A percentile compares a stretch with the other conserved stretches of the same genome.
Conservation (phyloP, 2,888 invertebrate species). For the Calephelis perditalis region DNA sequence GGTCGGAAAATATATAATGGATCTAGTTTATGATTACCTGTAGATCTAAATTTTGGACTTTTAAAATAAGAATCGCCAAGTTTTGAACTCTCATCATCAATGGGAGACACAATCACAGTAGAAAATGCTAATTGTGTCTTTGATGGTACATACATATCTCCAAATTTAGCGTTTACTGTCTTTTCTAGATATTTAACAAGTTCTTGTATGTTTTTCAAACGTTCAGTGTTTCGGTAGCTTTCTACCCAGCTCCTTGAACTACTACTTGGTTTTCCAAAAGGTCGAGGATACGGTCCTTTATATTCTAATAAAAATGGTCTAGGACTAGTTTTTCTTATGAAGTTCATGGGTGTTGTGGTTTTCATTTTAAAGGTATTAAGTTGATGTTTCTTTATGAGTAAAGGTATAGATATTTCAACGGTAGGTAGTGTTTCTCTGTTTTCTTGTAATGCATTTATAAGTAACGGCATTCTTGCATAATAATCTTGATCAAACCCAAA, state of each 20-base stretch:
- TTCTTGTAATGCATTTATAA: constrained; percentile 69
- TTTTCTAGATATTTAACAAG: constrained; percentile 66
- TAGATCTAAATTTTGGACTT: constrained; percentile 38
- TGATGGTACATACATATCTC: constrained; percentile 51
- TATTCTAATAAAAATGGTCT: constrained; percentile 71
- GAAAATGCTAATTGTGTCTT: constrained; percentile 58
- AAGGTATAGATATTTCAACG: constrained; percentile 37
- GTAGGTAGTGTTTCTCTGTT: constrained; percentile 51
- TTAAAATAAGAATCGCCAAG: constrained; percentile 36
- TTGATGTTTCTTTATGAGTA: constrained; percentile 23
- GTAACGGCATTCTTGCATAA: constrained; percentile 66
- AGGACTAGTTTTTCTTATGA: constrained; percentile 63
- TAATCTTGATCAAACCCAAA: constrained; percentile 70
- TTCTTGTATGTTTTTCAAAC: constrained; percentile 62
- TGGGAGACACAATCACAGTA: constrained; percentile 58
- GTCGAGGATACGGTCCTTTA: constrained; percentile 56
- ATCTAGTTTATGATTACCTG: constrained; percentile 68
- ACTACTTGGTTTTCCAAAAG: constrained; percentile 53
- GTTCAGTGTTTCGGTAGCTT: constrained; percentile 62
- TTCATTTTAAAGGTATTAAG: constrained; percentile 31
- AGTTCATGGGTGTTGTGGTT: constrained; percentile 35
- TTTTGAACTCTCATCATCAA: constrained; percentile 35
- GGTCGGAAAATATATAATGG: constrained; percentile 85
- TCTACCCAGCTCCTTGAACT: constrained; percentile 64
- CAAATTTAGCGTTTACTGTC: constrained; percentile 64